A percentile compares a stretch with the other conserved stretches of the same genome.
Conservation (phyloP, 2,888 invertebrate species). For the Onchidella celtica region DNA sequence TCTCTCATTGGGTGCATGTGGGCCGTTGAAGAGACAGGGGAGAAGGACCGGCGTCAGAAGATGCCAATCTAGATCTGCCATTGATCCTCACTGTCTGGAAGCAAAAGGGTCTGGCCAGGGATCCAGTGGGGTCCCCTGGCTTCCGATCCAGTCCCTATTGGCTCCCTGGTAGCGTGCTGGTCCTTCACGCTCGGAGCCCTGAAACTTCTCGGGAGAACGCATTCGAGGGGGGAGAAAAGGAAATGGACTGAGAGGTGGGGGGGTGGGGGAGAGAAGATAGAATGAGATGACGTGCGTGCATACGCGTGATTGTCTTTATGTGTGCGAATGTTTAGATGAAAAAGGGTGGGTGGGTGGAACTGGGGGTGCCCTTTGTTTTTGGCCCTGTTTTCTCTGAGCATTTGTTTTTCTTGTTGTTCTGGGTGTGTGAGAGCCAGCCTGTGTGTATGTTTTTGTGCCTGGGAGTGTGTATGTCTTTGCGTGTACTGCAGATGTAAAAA, state of each 20-base stretch:
- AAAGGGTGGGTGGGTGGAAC: too few relatives aligned
- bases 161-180: constrained; percentile 3
- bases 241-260: background rate
- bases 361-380: too few relatives aligned
- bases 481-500: too few relatives aligned
- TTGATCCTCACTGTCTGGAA: constrained; percentile 6
- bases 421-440: too few relatives aligned
- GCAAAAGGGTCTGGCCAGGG: background rate
- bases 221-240: background rate
- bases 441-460: too few relatives aligned
- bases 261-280: background rate
- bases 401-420: too few relatives aligned
- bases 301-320: background rate
- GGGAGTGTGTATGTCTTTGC: too few relatives aligned
- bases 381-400: too few relatives aligned
- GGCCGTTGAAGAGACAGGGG: background rate
- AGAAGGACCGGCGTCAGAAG: constrained; percentile 15
- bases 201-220: background rate
- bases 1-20: background rate
- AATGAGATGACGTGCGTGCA: background rate
- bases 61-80: constrained; percentile 25
- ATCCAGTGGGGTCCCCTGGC: background rate
- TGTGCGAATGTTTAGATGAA: background rate
- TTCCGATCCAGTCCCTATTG: background rate
- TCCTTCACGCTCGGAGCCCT: background rate